Evolutionary conservation across 1,140 invertebrate genomes (phyloP).

Genomic region (Oreohelix idahoensis): DNA sequence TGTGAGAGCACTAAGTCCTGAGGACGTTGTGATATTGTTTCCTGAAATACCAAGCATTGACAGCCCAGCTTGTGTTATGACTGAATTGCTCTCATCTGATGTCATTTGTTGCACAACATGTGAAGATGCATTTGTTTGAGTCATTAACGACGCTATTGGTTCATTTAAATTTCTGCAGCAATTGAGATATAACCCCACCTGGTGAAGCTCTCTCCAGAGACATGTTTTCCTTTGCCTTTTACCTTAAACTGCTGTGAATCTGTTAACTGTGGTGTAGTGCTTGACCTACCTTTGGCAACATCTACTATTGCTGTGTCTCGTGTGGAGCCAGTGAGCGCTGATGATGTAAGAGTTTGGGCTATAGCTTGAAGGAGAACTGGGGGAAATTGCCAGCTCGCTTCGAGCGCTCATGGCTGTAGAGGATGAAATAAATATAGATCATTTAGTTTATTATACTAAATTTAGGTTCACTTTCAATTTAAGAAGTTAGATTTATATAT

Average conservation of each 20-base stretch:
- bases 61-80: constrained; percentile 8
- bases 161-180: constrained; percentile 58
- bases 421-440: background rate
- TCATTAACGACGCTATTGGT: constrained; percentile 46
- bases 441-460: too few species aligned
- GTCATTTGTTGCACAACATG: background rate
- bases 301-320: constrained; percentile 5
- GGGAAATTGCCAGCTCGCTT: constrained; percentile 68
- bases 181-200: constrained; percentile 49
- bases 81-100: constrained; percentile 14
- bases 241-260: constrained; percentile 23
- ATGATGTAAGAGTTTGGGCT: constrained; percentile 63
- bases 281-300: background rate
- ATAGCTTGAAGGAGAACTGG: constrained; percentile 71
- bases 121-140: background rate
- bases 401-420: constrained; percentile 24
- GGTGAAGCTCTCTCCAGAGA: background rate
- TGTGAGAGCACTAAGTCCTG: background rate
- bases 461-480: too few species aligned
- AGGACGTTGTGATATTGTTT: background rate
- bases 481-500: too few species aligned
- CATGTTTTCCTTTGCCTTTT: constrained; percentile 43
- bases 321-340: constrained; percentile 20
- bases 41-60: constrained; percentile 35
- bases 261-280: constrained; percentile 19